Percentiles rank a stretch among this genome's conserved stretches.
Evolutionary conservation across 2,888 invertebrate genomes (phyloP).

Genomic region (Pasiphila rectangulata): DNA sequence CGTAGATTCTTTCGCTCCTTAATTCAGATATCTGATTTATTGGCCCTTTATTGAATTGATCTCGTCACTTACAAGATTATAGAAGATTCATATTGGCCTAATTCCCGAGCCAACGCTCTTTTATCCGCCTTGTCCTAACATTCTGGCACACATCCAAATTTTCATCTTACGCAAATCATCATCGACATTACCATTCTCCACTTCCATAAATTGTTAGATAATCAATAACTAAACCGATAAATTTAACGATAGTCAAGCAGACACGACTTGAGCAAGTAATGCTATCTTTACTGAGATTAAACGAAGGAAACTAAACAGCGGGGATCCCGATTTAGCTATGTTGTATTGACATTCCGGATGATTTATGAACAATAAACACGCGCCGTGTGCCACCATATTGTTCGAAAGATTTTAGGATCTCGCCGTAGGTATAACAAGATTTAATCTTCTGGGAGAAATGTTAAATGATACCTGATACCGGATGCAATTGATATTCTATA

Average conservation of each 20-base stretch:
- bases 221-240: conserved; percentile 32
- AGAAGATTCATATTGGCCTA: conserved; percentile 17
- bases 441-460: background rate
- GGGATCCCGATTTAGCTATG: conserved; percentile 47
- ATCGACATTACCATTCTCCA: conserved; percentile 12
- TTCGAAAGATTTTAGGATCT: conserved; percentile 39
- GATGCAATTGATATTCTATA: too few relatives aligned
- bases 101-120: conserved; percentile 12
- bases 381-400: conserved; percentile 48
- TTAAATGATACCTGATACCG: background rate
- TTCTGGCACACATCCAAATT: conserved; percentile 19
- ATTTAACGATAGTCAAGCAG: conserved; percentile 27
- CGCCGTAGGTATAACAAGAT: background rate
- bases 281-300: conserved; percentile 41
- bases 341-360: conserved; percentile 64
- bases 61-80: conserved; percentile 15
- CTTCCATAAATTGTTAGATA: conserved; percentile 24
- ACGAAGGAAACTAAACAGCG: conserved; percentile 38
- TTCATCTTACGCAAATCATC: conserved; percentile 9
- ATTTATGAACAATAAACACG: conserved; percentile 68
- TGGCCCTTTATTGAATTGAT: background rate
- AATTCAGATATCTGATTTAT: conserved; percentile 2
- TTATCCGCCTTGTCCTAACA: conserved; percentile 13
- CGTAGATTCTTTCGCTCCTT: background rate
- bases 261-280: conserved; percentile 37